These are phyloP conservation scores for Paguma larvata DNA, from an alignment of 2,797 vertebrate species.

Conservation along the genomic window DNA sequence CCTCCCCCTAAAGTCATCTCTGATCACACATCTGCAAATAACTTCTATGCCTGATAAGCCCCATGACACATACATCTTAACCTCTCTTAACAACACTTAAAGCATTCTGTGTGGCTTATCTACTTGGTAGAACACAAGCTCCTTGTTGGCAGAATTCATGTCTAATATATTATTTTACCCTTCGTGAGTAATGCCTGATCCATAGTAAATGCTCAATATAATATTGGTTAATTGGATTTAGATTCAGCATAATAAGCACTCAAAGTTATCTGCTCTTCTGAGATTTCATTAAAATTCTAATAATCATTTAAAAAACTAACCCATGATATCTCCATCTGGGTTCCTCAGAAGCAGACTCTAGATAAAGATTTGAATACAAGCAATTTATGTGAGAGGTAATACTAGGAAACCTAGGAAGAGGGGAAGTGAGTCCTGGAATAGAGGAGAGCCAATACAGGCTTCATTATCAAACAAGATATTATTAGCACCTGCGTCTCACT, in stretches of 20 bases:
- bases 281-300: slow-evolving; percentile 64
- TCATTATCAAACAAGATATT: not conserved
- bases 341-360: not conserved
- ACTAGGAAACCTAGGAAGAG: not conserved
- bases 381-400: not conserved
- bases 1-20: not conserved
- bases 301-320: slow-evolving; percentile 30
- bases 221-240: slow-evolving; percentile 3
- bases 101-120: not conserved
- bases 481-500: not conserved
- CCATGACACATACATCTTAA: not conserved
- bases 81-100: not conserved
- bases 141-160: not conserved
- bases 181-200: not conserved
- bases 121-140: not conserved
- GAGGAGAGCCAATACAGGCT: not conserved
- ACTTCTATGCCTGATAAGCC: not conserved
- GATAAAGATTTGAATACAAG: slow-evolving; percentile 8
- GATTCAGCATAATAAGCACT: not conserved
- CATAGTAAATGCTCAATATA: not conserved
- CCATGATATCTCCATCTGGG: not conserved
- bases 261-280: not conserved
- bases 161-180: not conserved
- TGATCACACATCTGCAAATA: not conserved
- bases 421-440: not conserved